Evolutionary conservation across 1,140 invertebrate species (phyloP).

Genomic region (Drosophila bifasciata): DNA sequence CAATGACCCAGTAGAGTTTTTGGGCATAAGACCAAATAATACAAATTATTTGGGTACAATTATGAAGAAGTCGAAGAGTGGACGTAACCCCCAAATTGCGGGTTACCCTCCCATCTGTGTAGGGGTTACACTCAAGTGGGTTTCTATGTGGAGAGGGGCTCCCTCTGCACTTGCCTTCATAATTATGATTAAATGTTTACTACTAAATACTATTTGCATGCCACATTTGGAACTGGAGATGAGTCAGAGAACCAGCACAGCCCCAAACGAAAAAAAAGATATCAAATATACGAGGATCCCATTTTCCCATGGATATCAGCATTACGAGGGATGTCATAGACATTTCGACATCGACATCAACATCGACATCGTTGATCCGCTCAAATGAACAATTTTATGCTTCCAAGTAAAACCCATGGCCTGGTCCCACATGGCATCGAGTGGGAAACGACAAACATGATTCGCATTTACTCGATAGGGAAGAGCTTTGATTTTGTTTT

Average conservation of each 20-base stretch:
- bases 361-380: slow-evolving; percentile 68
- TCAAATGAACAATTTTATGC: slow-evolving; percentile 66
- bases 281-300: slow-evolving; percentile 29
- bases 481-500: slow-evolving; percentile 68
- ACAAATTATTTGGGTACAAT: slow-evolving; percentile 55
- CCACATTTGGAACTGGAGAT: slow-evolving; percentile 37
- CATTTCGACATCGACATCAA: slow-evolving; percentile 69
- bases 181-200: slow-evolving; percentile 34
- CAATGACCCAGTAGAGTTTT: slow-evolving; percentile 31
- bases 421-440: slow-evolving; percentile 9
- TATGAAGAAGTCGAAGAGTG: slow-evolving; percentile 27
- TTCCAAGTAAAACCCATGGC: slow-evolving; percentile 66
- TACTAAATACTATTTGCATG: slow-evolving; percentile 26
- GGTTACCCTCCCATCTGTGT: slow-evolving; percentile 55
- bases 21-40: slow-evolving; percentile 48
- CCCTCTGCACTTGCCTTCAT: slow-evolving; percentile 10
- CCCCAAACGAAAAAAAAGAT: slow-evolving; percentile 17
- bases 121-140: slow-evolving; percentile 70
- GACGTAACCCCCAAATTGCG: slow-evolving; percentile 58
- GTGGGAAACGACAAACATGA: slow-evolving; percentile 65
- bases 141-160: slow-evolving; percentile 23
- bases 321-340: slow-evolving; percentile 64
- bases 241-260: slow-evolving; percentile 20
- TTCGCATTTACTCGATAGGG: slow-evolving; percentile 42
- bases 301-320: slow-evolving; percentile 79